Percentiles rank a stretch among this genome's conserved stretches.
Conservation (phyloP, 2,888 invertebrate genomes). For the Drosophila suboccidentalis region DNA sequence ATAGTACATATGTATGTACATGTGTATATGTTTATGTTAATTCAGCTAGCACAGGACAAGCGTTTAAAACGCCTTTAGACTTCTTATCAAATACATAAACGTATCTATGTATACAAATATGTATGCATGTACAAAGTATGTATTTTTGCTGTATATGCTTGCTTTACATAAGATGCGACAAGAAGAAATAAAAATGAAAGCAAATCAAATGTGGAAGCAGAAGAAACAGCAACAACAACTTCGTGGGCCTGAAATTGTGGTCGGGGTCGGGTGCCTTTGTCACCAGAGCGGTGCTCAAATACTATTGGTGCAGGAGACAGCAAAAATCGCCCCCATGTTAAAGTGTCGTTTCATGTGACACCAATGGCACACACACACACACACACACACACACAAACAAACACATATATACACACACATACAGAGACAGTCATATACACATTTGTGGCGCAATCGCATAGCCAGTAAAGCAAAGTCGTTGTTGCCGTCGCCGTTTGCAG, state of each 20-base stretch:
- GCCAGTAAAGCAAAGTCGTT: constrained; percentile 41
- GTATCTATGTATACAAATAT: not conserved
- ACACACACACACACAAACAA: constrained; percentile 37
- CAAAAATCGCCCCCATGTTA: constrained; percentile 79
- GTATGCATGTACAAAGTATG: not conserved
- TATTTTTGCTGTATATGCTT: constrained; percentile 7
- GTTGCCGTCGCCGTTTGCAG: constrained; percentile 17
- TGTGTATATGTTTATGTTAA: constrained; percentile 13
- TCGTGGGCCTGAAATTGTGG: constrained; percentile 13
- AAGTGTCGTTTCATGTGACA: constrained; percentile 80
- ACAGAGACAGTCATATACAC: constrained; percentile 33
- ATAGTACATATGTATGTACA: not conserved
- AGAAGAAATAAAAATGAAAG: constrained; percentile 38
- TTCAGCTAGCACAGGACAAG: constrained; percentile 32
- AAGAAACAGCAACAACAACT: constrained; percentile 22
- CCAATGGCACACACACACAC: constrained; percentile 31
- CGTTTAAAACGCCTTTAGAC: constrained; percentile 5
- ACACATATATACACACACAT: constrained; percentile 28
- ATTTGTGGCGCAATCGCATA: constrained; percentile 61
- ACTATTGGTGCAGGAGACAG: constrained; percentile 81
- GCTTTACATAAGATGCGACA: constrained; percentile 37
- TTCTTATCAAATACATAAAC: constrained; percentile 5
- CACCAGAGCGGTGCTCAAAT: constrained; percentile 76
- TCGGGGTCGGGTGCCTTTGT: constrained; percentile 68
- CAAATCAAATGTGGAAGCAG: constrained; percentile 34